These are phyloP conservation scores for Clarias pachynema DNA, from an alignment of 2,797 vertebrate species.

Conservation along the genomic window DNA sequence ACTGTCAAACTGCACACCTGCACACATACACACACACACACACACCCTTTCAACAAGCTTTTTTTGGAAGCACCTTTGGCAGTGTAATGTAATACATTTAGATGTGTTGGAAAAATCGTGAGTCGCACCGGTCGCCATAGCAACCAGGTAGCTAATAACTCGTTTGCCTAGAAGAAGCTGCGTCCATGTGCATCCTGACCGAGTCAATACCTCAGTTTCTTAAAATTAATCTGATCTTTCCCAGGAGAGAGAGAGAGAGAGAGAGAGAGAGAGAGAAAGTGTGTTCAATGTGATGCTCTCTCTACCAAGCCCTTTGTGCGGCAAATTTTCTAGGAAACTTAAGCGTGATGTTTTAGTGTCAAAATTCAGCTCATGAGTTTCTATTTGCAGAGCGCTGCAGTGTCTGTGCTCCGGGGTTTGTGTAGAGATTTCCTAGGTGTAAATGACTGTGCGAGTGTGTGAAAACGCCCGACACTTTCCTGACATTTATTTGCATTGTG, in stretches of 20 bases:
- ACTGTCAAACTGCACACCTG: neutral
- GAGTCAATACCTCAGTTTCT: neutral
- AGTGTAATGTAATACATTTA: neutral
- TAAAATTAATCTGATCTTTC: neutral
- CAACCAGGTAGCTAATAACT: neutral
- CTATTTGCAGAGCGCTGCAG: neutral
- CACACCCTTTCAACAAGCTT: conserved; percentile 4
- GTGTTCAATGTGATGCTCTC: neutral
- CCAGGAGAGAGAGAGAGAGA: neutral
- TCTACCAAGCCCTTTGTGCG: neutral
- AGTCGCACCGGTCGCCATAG: neutral
- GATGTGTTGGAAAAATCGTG: neutral
- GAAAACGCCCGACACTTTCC: neutral
- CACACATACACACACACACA: neutral
- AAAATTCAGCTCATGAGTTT: neutral
- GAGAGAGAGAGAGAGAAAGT: neutral
- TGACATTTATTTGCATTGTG: neutral
- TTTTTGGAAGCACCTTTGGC: neutral
- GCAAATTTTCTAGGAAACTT: neutral
- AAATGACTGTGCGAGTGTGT: conserved; percentile 2
- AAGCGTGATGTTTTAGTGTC: neutral
- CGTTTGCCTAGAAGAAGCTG: neutral
- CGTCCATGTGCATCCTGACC: neutral
- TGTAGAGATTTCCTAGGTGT: neutral
- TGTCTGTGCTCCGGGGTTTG: neutral